Evolutionary conservation across 2,797 vertebrate genomes (phyloP).

Genomic region (Aphelocoma californica): DNA sequence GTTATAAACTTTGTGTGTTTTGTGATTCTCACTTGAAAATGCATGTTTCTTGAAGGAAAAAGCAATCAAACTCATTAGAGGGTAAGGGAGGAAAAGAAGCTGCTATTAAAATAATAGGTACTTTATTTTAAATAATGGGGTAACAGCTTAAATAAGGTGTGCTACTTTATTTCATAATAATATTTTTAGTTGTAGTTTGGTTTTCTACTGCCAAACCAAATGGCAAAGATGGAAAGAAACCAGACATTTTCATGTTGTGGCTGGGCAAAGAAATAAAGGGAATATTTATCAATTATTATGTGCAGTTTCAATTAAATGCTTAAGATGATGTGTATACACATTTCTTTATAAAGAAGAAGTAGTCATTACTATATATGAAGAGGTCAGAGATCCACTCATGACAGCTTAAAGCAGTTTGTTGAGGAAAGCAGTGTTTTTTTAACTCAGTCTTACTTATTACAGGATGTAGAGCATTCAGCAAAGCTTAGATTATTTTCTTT

Average conservation of each 20-base stretch:
- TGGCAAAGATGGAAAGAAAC: background rate
- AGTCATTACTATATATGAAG: background rate
- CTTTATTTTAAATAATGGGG: background rate
- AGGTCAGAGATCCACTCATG: background rate
- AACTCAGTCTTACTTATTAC: background rate
- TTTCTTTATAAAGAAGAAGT: background rate
- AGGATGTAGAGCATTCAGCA: background rate
- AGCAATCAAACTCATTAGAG: background rate
- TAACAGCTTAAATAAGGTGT: background rate
- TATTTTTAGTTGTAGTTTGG: background rate
- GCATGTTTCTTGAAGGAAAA: background rate
- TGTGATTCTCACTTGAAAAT: background rate
- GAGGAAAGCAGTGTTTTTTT: background rate
- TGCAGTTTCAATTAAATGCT: background rate
- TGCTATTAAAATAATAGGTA: background rate
- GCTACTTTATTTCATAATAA: background rate
- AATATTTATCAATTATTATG: background rate
- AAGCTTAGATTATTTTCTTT: background rate
- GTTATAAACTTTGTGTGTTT: background rate
- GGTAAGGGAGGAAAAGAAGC: background rate
- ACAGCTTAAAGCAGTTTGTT: background rate
- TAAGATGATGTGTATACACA: background rate
- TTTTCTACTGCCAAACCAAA: background rate
- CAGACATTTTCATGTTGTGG: background rate
- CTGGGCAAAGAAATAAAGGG: background rate